phyloP scores from a whole-genome alignment of 2,888 invertebrate species.

The Eilema depressum region DNA sequence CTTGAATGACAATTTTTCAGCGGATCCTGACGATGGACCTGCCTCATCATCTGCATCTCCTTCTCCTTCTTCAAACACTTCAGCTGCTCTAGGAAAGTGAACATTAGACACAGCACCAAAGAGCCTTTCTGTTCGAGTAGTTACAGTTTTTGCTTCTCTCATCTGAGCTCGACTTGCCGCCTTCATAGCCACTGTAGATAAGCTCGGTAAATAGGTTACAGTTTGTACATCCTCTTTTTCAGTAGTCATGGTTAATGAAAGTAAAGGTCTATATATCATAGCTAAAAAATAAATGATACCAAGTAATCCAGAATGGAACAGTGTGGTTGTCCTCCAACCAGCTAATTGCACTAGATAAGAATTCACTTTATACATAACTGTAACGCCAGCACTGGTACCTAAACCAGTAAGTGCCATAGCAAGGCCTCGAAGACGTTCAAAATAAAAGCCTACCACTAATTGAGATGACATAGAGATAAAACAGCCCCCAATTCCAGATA shows the following conservation, averaged over 20 bases:
- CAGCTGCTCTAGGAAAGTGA: conserved; percentile 9
- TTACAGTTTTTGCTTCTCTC: conserved; percentile 54
- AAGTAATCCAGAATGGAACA: conserved; percentile 75
- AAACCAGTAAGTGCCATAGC: conserved; percentile 71
- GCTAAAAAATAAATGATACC: conserved; percentile 51
- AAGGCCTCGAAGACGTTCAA: conserved; percentile 74
- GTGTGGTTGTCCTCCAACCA: conserved; percentile 74
- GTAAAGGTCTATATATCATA: conserved; percentile 73
- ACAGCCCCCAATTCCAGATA: conserved; percentile 74
- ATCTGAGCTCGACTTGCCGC: conserved; percentile 50
- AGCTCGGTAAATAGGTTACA: conserved; percentile 77
- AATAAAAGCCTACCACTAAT: conserved; percentile 80
- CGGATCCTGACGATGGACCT: conserved; percentile 66
- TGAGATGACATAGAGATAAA: conserved; percentile 71
- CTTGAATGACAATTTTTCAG: conserved; percentile 60
- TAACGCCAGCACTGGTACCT: conserved; percentile 76
- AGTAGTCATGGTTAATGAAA: conserved; percentile 72
- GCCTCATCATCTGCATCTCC: conserved; percentile 26
- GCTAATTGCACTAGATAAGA: conserved; percentile 63
- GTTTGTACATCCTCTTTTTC: conserved; percentile 72
- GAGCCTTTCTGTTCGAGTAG: conserved; percentile 39
- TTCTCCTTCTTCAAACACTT: conserved; percentile 1
- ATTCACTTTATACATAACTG: conserved; percentile 72
- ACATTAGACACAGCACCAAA: conserved; percentile 17
- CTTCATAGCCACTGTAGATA: conserved; percentile 48